These are phyloP conservation scores for cat (Felis catus) DNA, from an alignment of 2,113 vertebrate genomes.

Conservation along the genomic window F.catus_Fca126_mat1.0 CM031424.1:27426001-27426500, in stretches of 20 bases:
- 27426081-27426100: neutral
- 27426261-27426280: neutral
- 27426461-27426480: neutral
- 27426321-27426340: neutral
- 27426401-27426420: neutral
- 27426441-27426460: neutral
- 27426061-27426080: neutral
- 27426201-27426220: neutral
- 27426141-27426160: neutral
- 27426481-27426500: neutral
- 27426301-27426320: neutral
- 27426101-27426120: neutral
- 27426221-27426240: neutral
- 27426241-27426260: neutral
- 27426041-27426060: neutral
- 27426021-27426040: neutral
- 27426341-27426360: neutral
- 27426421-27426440: neutral
- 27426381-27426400: neutral
- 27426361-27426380: neutral
- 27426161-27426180: neutral
- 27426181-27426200: neutral
- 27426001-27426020: neutral
- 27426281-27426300: neutral
- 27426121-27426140: too few relatives aligned